These are phyloP conservation scores for Agonopterix alstromeriana DNA, from an alignment of 2,888 invertebrate species.

Conservation along the genomic window DNA sequence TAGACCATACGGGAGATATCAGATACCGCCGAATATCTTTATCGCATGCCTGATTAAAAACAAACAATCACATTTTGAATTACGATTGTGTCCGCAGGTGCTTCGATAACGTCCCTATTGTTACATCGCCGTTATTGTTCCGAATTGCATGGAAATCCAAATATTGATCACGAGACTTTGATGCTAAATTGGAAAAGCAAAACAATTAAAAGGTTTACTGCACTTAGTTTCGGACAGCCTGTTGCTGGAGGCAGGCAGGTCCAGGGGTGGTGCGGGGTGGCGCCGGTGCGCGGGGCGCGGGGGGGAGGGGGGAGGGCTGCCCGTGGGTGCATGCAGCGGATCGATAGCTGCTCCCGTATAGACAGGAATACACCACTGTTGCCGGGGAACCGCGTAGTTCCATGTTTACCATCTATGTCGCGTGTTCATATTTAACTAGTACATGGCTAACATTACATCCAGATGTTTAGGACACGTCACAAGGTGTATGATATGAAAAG, in stretches of 20 bases:
- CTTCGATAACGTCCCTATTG: too few relatives aligned
- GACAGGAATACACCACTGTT: slow-evolving; percentile 9
- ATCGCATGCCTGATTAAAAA: not conserved
- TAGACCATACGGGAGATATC: slow-evolving; percentile 76
- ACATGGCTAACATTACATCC: not conserved
- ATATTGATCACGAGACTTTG: not conserved
- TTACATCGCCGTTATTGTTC: too few relatives aligned
- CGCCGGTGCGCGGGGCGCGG: not conserved
- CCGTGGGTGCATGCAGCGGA: slow-evolving; percentile 16
- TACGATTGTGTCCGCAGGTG: too few relatives aligned
- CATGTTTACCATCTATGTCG: not conserved
- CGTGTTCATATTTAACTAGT: too few relatives aligned
- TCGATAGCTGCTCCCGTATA: slow-evolving; percentile 29
- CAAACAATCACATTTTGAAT: too few relatives aligned
- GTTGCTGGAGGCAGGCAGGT: slow-evolving; percentile 13
- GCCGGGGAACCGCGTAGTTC: slow-evolving; percentile 1
- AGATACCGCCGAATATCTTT: not conserved
- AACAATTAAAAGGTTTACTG: too few relatives aligned
- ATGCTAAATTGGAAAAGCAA: not conserved
- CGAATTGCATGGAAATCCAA: not conserved
- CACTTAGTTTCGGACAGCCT: slow-evolving; percentile 7
- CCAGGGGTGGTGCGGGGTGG: slow-evolving; percentile 1
- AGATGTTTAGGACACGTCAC: too few relatives aligned
- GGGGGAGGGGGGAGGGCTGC: slow-evolving; percentile 2
- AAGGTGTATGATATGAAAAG: too few relatives aligned